Percentiles rank a stretch among this genome's conserved stretches.
Conservation (phyloP, 2,888 invertebrate species). For the Ctena decussata region DNA sequence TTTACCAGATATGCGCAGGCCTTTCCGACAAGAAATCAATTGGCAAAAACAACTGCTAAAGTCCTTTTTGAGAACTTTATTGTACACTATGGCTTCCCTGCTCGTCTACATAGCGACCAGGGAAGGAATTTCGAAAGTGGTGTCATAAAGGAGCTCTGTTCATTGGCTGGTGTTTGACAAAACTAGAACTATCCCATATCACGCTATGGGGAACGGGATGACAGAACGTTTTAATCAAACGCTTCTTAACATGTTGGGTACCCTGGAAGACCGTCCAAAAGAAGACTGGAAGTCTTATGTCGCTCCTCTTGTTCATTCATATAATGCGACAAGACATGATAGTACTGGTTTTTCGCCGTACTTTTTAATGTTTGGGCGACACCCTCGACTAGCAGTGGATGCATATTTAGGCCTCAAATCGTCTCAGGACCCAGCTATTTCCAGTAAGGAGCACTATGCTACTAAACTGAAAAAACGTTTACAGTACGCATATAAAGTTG, state of each 20-base stretch:
- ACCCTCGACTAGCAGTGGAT: slow-evolving; percentile 51
- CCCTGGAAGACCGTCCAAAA: slow-evolving; percentile 29
- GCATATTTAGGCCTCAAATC: slow-evolving; percentile 12
- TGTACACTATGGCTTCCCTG: background rate
- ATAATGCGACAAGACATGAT: slow-evolving; percentile 39
- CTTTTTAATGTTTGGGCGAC: slow-evolving; percentile 2
- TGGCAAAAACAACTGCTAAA: background rate
- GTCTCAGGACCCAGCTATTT: background rate
- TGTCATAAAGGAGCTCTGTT: slow-evolving; percentile 4
- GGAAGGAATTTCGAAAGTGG: background rate
- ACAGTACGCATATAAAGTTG: slow-evolving; percentile 18
- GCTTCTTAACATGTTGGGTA: slow-evolving; percentile 37
- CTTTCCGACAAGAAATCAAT: background rate
- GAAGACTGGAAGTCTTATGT: slow-evolving; percentile 45
- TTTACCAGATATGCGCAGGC: slow-evolving; percentile 13
- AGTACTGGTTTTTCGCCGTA: slow-evolving; percentile 26
- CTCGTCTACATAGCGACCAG: background rate
- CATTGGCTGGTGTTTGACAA: slow-evolving; percentile 37
- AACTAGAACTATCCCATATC: slow-evolving; percentile 47
- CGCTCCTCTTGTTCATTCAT: slow-evolving; percentile 16
- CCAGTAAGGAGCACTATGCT: slow-evolving; percentile 9
- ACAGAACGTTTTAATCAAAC: slow-evolving; percentile 48
- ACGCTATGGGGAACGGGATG: slow-evolving; percentile 33
- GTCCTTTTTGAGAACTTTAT: background rate
- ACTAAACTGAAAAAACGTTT: slow-evolving; percentile 3